Base-by-base conservation (phyloP, 2,888 invertebrate species). In the Gortyna flavago region DNA sequence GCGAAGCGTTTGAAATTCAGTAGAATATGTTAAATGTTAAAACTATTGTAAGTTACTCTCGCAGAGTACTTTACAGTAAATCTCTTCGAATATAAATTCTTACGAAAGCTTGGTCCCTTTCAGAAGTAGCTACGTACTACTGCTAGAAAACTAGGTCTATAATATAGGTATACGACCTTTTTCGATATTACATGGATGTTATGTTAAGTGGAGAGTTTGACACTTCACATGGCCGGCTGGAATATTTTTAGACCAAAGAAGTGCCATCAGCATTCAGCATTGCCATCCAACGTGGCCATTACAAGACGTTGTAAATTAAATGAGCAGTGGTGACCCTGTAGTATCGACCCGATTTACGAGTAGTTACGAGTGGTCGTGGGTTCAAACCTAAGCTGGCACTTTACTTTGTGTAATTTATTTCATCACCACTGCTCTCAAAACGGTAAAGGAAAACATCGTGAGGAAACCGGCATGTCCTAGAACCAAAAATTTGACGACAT, bases 11-110 rank as follows among this genome's bases (percentile, higher is more conserved):
- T 59, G 25, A 72, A 68, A 41, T 80, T 57, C 61, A 38, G 65
- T 57, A 9, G 72, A 81, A 84, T 84, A 84, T 84, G n/a, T 64
- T 69, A 38, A 79, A 75, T 29, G 38, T 57, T 81, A 35, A 66
- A 76, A 61, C 62, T 68, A 21, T 62, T 71, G 67, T 35, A 62
- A 71, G 41, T 44, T 35, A 44, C 13, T 41, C 51, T 65, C 7
- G 6, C 29, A 11, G 5, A 32, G 25, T 38, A 48, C 5, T 48
- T 35, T 25, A 32, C n/a, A 41, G 11, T 38, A 35, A 70, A 62
- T 41, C 51, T 80, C 54, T 64, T 80, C 44, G 35, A 29, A n/a
- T 54, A 32, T n/a, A 4, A 18, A 48, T 76, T 61, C 16, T 35
- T 16, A 65, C 7, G 0, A 18, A 2, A 29, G 18, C n/a, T 32